Evolutionary conservation across 2,888 invertebrate species (phyloP), one percentile per base, ranked within the genome.

Genomic region (Eupeodes luniger): DNA sequence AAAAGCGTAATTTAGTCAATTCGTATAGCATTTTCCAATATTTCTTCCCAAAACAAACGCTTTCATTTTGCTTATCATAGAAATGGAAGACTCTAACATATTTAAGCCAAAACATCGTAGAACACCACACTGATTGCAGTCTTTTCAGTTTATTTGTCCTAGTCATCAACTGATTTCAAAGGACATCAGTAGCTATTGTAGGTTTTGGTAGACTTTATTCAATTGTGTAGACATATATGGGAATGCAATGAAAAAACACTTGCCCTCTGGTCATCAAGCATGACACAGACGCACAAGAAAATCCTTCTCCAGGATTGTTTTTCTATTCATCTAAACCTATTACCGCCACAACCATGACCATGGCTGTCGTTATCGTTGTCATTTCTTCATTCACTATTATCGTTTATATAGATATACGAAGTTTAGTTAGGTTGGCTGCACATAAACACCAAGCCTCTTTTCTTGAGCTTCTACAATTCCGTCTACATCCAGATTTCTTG

Each of bases 141-240:
- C 81, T 78, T 78, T 61, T 85, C 14, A 76, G 27, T 27, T 44
- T 57, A 67, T 72, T 85, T 81, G 77, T 77, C 76, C 72, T 66
- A 55, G 61, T 61, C 5, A 16, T 40, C 40, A 19, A 85, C 62
- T 78, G 67, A 74, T 81, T 85, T 61, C 14, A 55, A 78, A 36
- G 14, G 66, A 34, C 34, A 27, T 16, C 55, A n/a, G 19, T 19
- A 59, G n/a, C 16, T 16, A 40, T 51, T 55, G 51, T 64, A 72
- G 85, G 47, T 77, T 72, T 81, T 47, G 53, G 72, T 70, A 66
- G 70, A 66, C 85, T 74, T 85, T 81, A 81, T 78, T 74, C 85
- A 81, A 67, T 85, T 85, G 74, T 40, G 40, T 40, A 27, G 1
- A 27, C 27, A 5, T 40, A 40, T 40, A 0, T 1, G 1, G 49